Evolutionary conservation across 1,140 invertebrate species (phyloP), one percentile per base, ranked within the genome.

Genomic region (Drosophila nannoptera): DNA sequence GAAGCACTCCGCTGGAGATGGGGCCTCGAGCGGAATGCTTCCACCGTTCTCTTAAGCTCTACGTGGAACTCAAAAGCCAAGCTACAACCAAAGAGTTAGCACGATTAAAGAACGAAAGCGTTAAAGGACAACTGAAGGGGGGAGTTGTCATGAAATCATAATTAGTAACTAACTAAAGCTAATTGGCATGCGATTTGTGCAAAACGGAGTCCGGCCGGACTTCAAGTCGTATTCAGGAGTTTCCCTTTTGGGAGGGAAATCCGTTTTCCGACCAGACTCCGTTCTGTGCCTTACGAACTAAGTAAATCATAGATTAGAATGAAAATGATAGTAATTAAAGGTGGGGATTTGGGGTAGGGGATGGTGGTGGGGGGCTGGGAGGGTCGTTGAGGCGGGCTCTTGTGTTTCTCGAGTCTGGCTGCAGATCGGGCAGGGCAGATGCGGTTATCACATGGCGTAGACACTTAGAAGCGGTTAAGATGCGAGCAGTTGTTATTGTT

Each of bases 111-210:
- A 87, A 87, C 73, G 29, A 69, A 87, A 82, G 29, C 65, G 14
- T 74, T 82, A 87, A 87, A 58, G 83, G 83, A 87, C 83, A 87
- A 87, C 65, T 66, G 2, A 87, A 61, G 54, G 45, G 12, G 22
- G 31, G 75, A 66, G 32, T n/a, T 33, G 69, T 61, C 84, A 76
- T 58, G 0, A 77, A 84, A 78, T 35, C 36, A 31, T 64, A 76
- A 74, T 49, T 68, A 65, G 52, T 12, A 61, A 58, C 11, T 54
- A 84, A 84, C 46, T 38, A 43, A 66, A 7, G 12, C 55, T 56
- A 69, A 69, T 62, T 6, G 38, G n/a, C 76, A 86, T 86, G 81
- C 80, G 74, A 36, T 75, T 56, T 60, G 66, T 74, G 69, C 50
- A 80, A 83, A 86, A 66, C 76, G 45, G 73, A 84, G 72, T 60